Percentiles rank a stretch among this genome's conserved stretches.
phyloP scores from a whole-genome alignment of 2,888 invertebrate genomes.

The Eupithecia abbreviata region DNA sequence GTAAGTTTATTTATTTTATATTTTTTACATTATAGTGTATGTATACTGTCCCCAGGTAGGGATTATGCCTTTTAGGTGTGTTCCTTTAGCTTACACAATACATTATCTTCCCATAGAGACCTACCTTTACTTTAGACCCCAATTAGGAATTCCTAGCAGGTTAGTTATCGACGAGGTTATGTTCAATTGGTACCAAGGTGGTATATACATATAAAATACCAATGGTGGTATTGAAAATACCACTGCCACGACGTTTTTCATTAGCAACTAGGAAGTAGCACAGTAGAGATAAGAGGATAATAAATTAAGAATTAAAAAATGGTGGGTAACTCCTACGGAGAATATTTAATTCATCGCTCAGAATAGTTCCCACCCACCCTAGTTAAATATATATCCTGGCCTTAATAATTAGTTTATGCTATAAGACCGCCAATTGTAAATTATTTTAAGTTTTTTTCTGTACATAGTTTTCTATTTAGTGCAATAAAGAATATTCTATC shows the following conservation, averaged over 20 bases:
- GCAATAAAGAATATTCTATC: too few species aligned
- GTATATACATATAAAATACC: too few species aligned
- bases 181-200: background rate
- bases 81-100: background rate
- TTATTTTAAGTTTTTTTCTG: too few species aligned
- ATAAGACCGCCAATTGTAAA: too few species aligned
- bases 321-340: background rate
- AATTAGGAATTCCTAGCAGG: background rate
- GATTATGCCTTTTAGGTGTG: background rate
- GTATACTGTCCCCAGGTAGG: background rate
- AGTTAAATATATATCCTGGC: too few species aligned
- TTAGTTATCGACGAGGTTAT: background rate
- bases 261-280: background rate
- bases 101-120: background rate
- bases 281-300: background rate
- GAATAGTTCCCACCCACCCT: too few species aligned
- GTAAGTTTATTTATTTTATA: constrained; percentile 55
- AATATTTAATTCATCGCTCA: background rate
- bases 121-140: background rate
- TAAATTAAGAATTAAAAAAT: background rate
- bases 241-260: background rate
- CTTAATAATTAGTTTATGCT: too few species aligned
- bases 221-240: constrained; percentile 4
- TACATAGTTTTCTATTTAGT: too few species aligned
- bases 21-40: background rate